Conservation (phyloP, 2,888 invertebrate genomes). For the Silvanus unidentatus region DNA sequence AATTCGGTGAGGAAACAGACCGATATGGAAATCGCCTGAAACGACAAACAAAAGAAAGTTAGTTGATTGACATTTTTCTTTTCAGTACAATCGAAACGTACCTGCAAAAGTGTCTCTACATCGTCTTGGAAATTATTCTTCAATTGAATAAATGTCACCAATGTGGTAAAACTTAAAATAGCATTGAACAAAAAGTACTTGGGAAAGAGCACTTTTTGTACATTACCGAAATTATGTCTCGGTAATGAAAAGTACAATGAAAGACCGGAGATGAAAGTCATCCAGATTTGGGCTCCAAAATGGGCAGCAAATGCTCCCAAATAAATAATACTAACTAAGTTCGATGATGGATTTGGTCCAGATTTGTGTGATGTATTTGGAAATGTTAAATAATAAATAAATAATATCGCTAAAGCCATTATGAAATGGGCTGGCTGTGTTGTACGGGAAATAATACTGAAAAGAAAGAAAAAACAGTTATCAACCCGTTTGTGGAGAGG, state of each 20-base stretch:
- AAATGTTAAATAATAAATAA: constrained; percentile 49
- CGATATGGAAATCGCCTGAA: constrained; percentile 60
- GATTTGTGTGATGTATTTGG: constrained; percentile 33
- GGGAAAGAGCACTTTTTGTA: constrained; percentile 82
- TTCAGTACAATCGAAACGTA: constrained; percentile 36
- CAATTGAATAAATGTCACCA: constrained; percentile 63
- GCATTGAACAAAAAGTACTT: constrained; percentile 79
- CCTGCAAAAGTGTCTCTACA: constrained; percentile 51
- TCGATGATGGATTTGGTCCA: constrained; percentile 38
- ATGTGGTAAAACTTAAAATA: constrained; percentile 64
- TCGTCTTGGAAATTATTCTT: constrained; percentile 51
- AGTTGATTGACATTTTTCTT: neutral
- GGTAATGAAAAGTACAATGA: constrained; percentile 81
- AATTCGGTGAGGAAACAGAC: constrained; percentile 68
- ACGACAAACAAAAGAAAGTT: constrained; percentile 33
- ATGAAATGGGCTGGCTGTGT: constrained; percentile 77
- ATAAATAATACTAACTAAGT: constrained; percentile 60
- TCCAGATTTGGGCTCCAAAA: constrained; percentile 86
- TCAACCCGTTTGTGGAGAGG: too few relatives aligned
- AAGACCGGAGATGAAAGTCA: constrained; percentile 85
- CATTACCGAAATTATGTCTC: constrained; percentile 79
- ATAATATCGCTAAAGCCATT: constrained; percentile 56
- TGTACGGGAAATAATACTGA: constrained; percentile 65
- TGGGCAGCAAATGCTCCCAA: constrained; percentile 73
- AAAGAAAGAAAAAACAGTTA: too few relatives aligned